These are phyloP conservation scores for Unio pictorum DNA, from an alignment of 2,888 invertebrate species.

Conservation along the genomic window DNA sequence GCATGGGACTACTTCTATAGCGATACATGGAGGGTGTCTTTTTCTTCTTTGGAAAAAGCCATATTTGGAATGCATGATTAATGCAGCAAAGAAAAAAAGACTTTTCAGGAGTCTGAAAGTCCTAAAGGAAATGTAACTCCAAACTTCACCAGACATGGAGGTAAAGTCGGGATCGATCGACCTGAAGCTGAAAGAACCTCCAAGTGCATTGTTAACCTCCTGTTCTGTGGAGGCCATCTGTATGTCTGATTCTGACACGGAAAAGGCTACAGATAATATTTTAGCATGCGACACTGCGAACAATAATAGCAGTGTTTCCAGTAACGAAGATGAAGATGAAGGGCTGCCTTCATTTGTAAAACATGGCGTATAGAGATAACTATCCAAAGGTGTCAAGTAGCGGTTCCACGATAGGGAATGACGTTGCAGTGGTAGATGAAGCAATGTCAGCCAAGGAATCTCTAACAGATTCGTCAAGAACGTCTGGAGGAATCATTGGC, in stretches of 20 bases:
- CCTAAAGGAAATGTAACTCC: conserved; percentile 17
- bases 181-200: conserved; percentile 15
- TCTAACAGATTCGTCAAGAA: too few relatives aligned
- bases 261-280: background rate
- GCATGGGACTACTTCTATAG: conserved; percentile 14
- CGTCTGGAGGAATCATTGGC: too few relatives aligned
- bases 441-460: too few relatives aligned
- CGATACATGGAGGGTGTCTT: conserved; percentile 20
- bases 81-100: conserved; percentile 14
- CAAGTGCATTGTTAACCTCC: conserved; percentile 6
- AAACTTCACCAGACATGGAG: conserved; percentile 7
- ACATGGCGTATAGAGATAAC: too few relatives aligned
- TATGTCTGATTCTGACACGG: background rate
- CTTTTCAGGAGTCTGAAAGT: conserved; percentile 16
- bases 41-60: conserved; percentile 18
- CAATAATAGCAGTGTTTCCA: too few relatives aligned
- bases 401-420: too few relatives aligned
- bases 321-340: too few relatives aligned
- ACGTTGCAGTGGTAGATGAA: too few relatives aligned
- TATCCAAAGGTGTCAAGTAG: too few relatives aligned
- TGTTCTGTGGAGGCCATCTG: conserved; percentile 2
- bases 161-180: conserved; percentile 3
- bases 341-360: too few relatives aligned
- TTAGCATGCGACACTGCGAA: too few relatives aligned
- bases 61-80: conserved; percentile 10